Conservation (phyloP, 2,113 vertebrate species). For the Leptobrachium ailaonicum region DNA sequence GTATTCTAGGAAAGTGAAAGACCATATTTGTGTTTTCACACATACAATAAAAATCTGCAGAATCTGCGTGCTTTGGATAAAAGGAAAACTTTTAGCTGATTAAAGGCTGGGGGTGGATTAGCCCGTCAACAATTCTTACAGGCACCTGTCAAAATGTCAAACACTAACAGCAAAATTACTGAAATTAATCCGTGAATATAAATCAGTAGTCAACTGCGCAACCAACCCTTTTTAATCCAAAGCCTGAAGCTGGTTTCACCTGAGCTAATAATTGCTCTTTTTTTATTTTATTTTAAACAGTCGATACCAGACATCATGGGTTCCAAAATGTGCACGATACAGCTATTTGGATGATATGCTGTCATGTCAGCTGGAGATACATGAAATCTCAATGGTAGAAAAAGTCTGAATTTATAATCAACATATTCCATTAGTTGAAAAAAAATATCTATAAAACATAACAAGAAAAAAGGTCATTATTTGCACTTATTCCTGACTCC, state of each 20-base stretch:
- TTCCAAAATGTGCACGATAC: constrained; percentile 46
- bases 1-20: constrained; percentile 66
- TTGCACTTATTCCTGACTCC: background rate
- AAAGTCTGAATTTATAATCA: no score
- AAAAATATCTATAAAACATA: background rate
- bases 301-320: constrained; percentile 51
- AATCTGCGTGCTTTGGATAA: constrained; percentile 11
- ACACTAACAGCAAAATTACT: constrained; percentile 10
- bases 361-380: background rate
- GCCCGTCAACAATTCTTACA: constrained; percentile 19
- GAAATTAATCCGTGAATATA: constrained; percentile 35
- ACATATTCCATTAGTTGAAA: background rate
- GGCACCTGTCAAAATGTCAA: constrained; percentile 41
- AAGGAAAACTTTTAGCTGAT: constrained; percentile 33
- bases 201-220: constrained; percentile 31
- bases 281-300: constrained; percentile 43
- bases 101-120: constrained; percentile 30
- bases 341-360: background rate
- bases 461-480: background rate
- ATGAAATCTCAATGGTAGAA: background rate
- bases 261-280: constrained; percentile 58
- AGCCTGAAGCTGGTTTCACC: constrained; percentile 46
- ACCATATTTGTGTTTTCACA: constrained; percentile 62
- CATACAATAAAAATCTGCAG: constrained; percentile 66
- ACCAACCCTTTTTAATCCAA: constrained; percentile 39